Base-by-base conservation (phyloP, 2,113 vertebrate genomes). In the Datnioides undecimradiatus region DNA sequence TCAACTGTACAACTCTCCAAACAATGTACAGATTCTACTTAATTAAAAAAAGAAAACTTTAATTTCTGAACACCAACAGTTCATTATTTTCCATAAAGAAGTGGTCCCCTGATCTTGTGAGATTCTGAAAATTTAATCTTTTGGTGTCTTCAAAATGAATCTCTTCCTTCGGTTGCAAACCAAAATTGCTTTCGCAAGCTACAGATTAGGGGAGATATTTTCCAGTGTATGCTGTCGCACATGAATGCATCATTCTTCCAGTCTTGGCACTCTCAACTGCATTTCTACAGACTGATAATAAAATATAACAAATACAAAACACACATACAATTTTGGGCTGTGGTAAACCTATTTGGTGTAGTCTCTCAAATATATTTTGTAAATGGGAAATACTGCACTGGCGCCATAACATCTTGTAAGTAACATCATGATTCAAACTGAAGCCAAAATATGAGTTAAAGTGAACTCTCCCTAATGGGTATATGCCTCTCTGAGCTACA, bases 371-470 rank as follows among this genome's bases (percentile, higher is more conserved):
- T 23, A 55, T 8, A 45, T 62, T 52, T 8, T 43, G 10, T 31
- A 58, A 8, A 31, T 60, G 9, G 11, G 21, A 40, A 29, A 72
- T 5, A 57, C 63, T 13, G 17, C 21, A 1, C 6, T 29, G 40
- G 57, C 46, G 19, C 27, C 8, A 17, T 31, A 40, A 63, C n/a
- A 73, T 73, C 40, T 64, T 73, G 58, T 23, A 57, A 57, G 11
- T 7, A 57, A 69, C 54, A 69, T 29, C 38, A 73, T 49, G 16
- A 38, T 23, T 68, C 40, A 49, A 80, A 73, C 17, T 7, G 46
- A 55, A 77, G 27, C 57, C 33, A 74, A 79, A 83, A 82, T 72
- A 57, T 23, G 48, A 66, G 55, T 60, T 73, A 66, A 80, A 85
- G 74, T 67, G 45, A 80, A 60, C 52, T 66, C 67, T 79, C 45